phyloP scores from a whole-genome alignment of 1,140 invertebrate genomes.

The Neodiprion pinetum region DNA sequence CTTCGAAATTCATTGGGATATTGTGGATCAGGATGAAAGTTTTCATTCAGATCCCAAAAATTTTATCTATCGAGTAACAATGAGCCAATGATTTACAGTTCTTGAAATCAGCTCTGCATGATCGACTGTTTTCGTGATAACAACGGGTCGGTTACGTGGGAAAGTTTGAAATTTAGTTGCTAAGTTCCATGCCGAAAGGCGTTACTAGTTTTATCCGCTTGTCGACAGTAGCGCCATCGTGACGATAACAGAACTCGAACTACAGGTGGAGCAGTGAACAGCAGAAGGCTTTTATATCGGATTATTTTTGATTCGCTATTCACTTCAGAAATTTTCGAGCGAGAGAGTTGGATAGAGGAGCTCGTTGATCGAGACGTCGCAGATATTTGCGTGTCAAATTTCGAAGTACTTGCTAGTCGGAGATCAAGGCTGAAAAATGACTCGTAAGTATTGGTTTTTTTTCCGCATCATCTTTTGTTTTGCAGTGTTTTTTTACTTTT shows the following conservation, averaged over 20 bases:
- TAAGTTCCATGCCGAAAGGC: no score
- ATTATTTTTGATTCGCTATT: neutral
- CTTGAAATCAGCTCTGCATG: no score
- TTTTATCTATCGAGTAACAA: no score
- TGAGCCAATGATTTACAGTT: no score
- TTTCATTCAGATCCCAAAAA: no score
- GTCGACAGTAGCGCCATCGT: neutral
- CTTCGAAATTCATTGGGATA: no score
- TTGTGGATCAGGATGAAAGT: no score
- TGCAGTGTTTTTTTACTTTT: no score
- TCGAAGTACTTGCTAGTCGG: constrained; percentile 52
- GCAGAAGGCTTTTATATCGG: neutral
- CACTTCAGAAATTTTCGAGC: neutral
- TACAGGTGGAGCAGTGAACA: neutral
- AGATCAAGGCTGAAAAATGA: constrained; percentile 57
- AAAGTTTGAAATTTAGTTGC: no score
- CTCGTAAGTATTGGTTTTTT: constrained; percentile 48
- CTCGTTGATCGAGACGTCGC: neutral
- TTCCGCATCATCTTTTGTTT: no score
- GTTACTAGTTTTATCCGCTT: neutral
- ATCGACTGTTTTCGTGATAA: no score
- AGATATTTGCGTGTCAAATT: constrained; percentile 33
- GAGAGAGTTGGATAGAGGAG: neutral
- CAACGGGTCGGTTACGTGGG: no score
- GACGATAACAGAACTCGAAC: neutral